Percentiles rank a stretch among this genome's conserved stretches.
phyloP scores from a whole-genome alignment of 2,797 vertebrate genomes.

The Parauchenoglanis ngamensis region DNA sequence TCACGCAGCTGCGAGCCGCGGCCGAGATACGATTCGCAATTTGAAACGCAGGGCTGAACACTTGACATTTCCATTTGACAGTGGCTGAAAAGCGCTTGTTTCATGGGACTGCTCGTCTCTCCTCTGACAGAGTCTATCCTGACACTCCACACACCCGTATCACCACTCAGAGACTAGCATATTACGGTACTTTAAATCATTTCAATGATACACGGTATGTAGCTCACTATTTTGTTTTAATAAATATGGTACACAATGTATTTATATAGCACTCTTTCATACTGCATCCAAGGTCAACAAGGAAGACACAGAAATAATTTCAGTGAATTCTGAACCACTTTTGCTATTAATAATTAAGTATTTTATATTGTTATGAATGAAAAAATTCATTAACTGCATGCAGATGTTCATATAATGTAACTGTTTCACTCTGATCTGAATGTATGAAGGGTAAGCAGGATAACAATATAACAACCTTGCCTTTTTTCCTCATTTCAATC shows the following conservation, averaged over 20 bases:
- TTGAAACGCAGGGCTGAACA: constrained; percentile 46
- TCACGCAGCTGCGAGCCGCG: constrained; percentile 28
- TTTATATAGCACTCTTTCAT: background rate
- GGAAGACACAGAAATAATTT: background rate
- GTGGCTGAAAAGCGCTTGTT: constrained; percentile 41
- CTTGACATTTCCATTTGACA: constrained; percentile 54
- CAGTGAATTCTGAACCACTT: background rate
- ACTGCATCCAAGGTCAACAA: background rate
- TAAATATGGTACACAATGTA: background rate
- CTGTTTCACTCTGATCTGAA: background rate
- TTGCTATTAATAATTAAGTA: background rate
- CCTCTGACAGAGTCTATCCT: constrained; percentile 11
- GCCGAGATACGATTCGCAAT: constrained; percentile 41
- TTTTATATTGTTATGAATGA: background rate
- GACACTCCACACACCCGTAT: background rate
- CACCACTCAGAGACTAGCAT: background rate
- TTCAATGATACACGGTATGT: background rate
- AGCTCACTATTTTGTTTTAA: background rate
- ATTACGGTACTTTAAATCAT: background rate
- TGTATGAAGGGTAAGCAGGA: background rate
- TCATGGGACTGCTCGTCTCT: constrained; percentile 17
- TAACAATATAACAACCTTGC: background rate
- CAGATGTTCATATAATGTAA: background rate
- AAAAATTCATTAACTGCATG: background rate
- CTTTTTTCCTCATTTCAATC: background rate